phyloP scores from a whole-genome alignment of 2,888 invertebrate species.

The Plemyria rubiginata region DNA sequence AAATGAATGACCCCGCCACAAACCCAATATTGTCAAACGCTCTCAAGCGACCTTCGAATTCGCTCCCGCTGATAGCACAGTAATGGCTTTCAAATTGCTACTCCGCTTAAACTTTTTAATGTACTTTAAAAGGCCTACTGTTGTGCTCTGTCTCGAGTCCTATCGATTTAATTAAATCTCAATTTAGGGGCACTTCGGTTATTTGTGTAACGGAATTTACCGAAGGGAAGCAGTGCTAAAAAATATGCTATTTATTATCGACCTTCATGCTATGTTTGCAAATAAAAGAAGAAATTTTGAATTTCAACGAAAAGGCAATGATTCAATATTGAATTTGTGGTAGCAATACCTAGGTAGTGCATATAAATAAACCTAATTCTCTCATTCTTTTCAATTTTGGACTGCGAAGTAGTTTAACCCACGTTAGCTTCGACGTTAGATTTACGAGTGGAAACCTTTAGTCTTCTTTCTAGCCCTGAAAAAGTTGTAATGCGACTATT shows the following conservation, averaged over 20 bases:
- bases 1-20: conserved; percentile 48
- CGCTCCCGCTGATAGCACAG: conserved; percentile 57
- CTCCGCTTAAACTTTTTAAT: conserved; percentile 46
- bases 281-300: not conserved
- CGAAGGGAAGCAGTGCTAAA: not conserved
- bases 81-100: conserved; percentile 74
- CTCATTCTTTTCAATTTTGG: not conserved
- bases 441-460: conserved; percentile 15
- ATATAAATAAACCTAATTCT: not conserved
- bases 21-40: conserved; percentile 33
- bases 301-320: not conserved
- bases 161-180: conserved; percentile 30
- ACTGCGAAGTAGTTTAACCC: not conserved
- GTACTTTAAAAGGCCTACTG: conserved; percentile 54
- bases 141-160: conserved; percentile 30
- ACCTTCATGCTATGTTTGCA: not conserved
- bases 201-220: not conserved
- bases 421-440: conserved; percentile 11
- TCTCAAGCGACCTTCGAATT: conserved; percentile 48
- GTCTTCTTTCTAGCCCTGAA: conserved; percentile 13
- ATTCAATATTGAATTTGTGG: not conserved
- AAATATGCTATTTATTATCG: not conserved
- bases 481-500: conserved; percentile 20
- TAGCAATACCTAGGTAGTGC: not conserved
- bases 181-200: conserved; percentile 2